A percentile compares a stretch with the other conserved stretches of the same genome.
phyloP scores from a whole-genome alignment of 2,888 invertebrate genomes.

The Plagiodera versicolora region DNA sequence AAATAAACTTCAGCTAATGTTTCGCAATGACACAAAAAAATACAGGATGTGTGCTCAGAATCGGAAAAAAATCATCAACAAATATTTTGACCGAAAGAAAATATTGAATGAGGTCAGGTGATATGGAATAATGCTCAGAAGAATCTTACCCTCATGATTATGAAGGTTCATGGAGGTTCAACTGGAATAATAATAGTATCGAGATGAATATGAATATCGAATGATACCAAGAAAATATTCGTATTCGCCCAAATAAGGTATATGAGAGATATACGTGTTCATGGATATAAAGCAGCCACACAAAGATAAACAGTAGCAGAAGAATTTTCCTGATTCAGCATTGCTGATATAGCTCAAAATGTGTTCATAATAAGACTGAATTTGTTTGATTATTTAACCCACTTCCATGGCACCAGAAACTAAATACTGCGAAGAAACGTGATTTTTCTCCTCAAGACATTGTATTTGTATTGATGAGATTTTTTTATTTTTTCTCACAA shows the following conservation, averaged over 20 bases:
- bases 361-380: not conserved
- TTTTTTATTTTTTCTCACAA: not conserved
- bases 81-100: too few species aligned
- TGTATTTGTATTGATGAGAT: constrained; percentile 1
- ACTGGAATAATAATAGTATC: too few species aligned
- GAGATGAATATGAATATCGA: too few species aligned
- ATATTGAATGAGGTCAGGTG: too few species aligned
- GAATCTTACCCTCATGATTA: too few species aligned
- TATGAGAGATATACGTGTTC: not conserved
- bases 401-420: constrained; percentile 7
- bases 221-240: not conserved
- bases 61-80: not conserved
- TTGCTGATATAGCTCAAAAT: constrained; percentile 26
- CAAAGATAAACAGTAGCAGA: constrained; percentile 11
- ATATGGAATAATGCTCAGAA: too few species aligned
- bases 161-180: too few species aligned
- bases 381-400: constrained; percentile 17
- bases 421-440: constrained; percentile 8
- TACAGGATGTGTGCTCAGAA: not conserved
- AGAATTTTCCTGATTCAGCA: constrained; percentile 25
- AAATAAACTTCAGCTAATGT: not conserved
- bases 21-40: not conserved
- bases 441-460: constrained; percentile 2
- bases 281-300: constrained; percentile 4
- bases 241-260: not conserved